These are phyloP conservation scores for Cyphomyrmex costatus DNA, from an alignment of 1,140 invertebrate genomes.

Conservation along the genomic window DNA sequence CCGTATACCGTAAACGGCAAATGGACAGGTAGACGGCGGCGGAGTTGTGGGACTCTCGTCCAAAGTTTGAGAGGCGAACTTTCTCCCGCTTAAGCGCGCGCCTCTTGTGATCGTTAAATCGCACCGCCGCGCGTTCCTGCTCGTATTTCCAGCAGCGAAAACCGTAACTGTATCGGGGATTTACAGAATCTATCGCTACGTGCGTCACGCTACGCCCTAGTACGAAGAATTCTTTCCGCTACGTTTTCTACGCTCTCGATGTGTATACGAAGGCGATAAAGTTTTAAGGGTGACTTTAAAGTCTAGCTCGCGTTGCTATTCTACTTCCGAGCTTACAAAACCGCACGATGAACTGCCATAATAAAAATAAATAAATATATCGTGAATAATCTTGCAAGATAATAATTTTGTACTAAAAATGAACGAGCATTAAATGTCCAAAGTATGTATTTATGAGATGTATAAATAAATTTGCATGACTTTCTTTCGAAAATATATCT, in stretches of 20 bases:
- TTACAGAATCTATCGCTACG: constrained; percentile 58
- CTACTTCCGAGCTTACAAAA: constrained; percentile 14
- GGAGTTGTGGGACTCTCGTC: constrained; percentile 38
- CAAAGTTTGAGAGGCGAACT: constrained; percentile 52
- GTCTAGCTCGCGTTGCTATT: constrained; percentile 16
- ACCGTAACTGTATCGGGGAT: constrained; percentile 53
- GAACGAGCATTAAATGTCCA: neutral
- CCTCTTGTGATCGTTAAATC: constrained; percentile 51
- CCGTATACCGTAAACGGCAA: neutral
- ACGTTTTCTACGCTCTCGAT: constrained; percentile 21
- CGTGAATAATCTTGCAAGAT: neutral
- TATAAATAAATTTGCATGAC: too few relatives aligned
- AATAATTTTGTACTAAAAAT: neutral
- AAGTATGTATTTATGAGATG: neutral
- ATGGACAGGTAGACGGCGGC: constrained; percentile 43
- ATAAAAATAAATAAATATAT: constrained; percentile 9
- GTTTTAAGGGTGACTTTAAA: constrained; percentile 50
- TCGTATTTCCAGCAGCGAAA: constrained; percentile 33
- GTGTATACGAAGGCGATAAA: constrained; percentile 49
- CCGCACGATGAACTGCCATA: constrained; percentile 37
- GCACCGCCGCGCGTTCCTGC: neutral
- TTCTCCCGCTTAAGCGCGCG: constrained; percentile 30
- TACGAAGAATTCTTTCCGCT: constrained; percentile 54
- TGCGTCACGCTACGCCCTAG: constrained; percentile 22
- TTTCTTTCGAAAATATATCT: too few relatives aligned